Conservation (phyloP, 2,113 vertebrate genomes). For the Cryptomyrus ogoouensis region DNA sequence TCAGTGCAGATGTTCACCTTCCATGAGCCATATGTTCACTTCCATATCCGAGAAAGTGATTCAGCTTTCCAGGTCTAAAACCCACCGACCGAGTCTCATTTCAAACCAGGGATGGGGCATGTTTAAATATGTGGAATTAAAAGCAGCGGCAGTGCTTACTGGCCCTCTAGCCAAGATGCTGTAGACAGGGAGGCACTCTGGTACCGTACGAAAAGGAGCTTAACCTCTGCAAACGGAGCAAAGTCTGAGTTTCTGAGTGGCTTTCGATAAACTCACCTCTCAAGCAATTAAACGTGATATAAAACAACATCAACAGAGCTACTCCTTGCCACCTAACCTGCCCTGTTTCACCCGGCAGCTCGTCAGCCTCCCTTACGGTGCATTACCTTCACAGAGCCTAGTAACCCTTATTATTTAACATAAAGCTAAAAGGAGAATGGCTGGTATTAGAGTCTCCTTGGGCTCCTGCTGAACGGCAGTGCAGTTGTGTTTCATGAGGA, state of each 20-base stretch:
- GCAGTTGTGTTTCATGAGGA: conserved; percentile 35
- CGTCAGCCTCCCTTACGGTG: neutral
- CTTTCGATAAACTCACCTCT: neutral
- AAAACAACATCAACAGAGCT: neutral
- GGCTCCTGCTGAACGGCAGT: conserved; percentile 23
- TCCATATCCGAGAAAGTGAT: neutral
- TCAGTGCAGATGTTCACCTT: neutral
- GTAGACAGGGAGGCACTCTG: neutral
- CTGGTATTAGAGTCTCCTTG: conserved; percentile 17
- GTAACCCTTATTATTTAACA: conserved; percentile 11
- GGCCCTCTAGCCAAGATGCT: neutral
- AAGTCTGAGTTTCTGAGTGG: neutral
- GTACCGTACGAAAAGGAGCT: neutral
- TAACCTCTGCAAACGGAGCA: neutral
- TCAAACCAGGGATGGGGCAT: neutral
- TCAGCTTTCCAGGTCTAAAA: neutral
- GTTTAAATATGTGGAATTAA: neutral
- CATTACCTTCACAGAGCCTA: conserved; percentile 7
- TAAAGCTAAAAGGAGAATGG: conserved; percentile 3
- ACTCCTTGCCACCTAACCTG: neutral
- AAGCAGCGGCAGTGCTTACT: neutral
- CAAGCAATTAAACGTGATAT: neutral
- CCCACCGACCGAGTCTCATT: neutral
- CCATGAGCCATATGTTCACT: neutral
- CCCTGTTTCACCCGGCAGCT: neutral